phyloP scores from a whole-genome alignment of 2,797 vertebrate genomes.

The Eulemur albifrons region DNA sequence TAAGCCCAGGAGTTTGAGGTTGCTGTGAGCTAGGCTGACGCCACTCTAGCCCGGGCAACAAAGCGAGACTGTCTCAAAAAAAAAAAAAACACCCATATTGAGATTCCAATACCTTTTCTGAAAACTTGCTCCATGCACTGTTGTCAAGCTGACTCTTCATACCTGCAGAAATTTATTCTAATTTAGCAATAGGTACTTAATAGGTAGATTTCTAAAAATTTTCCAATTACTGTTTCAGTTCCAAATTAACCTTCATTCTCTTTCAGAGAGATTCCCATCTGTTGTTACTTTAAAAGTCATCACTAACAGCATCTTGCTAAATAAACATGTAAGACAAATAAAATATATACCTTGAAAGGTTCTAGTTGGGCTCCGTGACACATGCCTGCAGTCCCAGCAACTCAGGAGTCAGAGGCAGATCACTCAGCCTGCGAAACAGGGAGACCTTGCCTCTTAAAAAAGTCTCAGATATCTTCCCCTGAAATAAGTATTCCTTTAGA shows the following conservation, averaged over 20 bases:
- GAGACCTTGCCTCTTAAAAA: not conserved
- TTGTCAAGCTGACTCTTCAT: not conserved
- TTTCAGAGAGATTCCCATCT: constrained; percentile 99
- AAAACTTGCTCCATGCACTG: not conserved
- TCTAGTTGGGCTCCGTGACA: too few relatives aligned
- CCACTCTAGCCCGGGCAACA: too few relatives aligned
- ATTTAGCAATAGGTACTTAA: not conserved
- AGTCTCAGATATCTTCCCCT: not conserved
- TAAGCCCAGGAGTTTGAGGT: too few relatives aligned
- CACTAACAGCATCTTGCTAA: constrained; percentile 86
- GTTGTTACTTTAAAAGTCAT: constrained; percentile 87
- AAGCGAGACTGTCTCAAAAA: too few relatives aligned
- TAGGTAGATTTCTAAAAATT: rapidly evolving
- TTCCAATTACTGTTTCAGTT: constrained; percentile 89
- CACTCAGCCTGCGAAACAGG: not conserved
- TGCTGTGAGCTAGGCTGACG: too few relatives aligned
- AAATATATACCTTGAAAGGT: not conserved
- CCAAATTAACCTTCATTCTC: constrained; percentile 86
- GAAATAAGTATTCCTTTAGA: not conserved
- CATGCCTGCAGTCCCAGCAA: not conserved
- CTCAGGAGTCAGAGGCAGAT: not conserved
- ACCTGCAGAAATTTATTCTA: constrained; percentile 20
- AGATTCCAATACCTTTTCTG: not conserved
- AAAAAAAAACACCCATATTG: not conserved
- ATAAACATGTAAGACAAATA: rapidly evolving